A percentile compares a stretch with the other conserved stretches of the same genome.
These are phyloP conservation scores for Brachylomia viminalis DNA, from an alignment of 2,888 invertebrate species.

Conservation along the genomic window DNA sequence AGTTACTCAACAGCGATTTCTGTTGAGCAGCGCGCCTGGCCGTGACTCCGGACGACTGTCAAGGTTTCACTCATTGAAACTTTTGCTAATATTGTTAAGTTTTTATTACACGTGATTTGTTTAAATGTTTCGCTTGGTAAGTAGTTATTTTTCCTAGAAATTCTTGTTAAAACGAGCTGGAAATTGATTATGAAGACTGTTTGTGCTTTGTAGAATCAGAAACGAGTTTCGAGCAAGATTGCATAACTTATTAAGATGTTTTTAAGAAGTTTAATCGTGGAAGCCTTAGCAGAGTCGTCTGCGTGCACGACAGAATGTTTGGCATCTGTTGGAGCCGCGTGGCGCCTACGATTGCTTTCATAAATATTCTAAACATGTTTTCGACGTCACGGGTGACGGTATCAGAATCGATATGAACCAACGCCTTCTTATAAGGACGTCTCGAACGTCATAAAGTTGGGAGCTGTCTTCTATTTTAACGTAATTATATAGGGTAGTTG, in stretches of 20 bases:
- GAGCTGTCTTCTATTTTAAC: neutral
- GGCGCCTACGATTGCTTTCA: conserved; percentile 17
- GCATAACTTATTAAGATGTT: conserved; percentile 10
- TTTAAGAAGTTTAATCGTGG: neutral
- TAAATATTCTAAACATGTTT: conserved; percentile 38
- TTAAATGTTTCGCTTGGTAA: conserved; percentile 43
- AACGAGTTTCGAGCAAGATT: conserved; percentile 31
- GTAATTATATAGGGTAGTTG: neutral
- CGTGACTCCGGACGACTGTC: conserved; percentile 62
- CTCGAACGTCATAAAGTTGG: neutral
- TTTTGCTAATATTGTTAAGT: conserved; percentile 65
- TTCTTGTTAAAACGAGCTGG: neutral
- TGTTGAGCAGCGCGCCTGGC: conserved; percentile 60
- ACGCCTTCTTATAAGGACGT: neutral
- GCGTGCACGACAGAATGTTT: conserved; percentile 4
- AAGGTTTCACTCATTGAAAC: conserved; percentile 68
- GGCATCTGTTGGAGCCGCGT: conserved; percentile 9
- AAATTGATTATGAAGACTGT: conserved; percentile 25
- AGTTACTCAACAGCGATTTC: conserved; percentile 65
- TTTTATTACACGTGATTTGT: conserved; percentile 63
- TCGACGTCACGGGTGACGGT: conserved; percentile 20
- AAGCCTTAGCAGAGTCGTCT: conserved; percentile 11
- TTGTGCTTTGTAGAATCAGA: conserved; percentile 23
- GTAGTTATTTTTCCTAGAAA: conserved; percentile 37
- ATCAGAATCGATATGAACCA: conserved; percentile 20